Conservation (phyloP, 2,888 invertebrate genomes). For the Mesorhabditis spiculigera region DNA sequence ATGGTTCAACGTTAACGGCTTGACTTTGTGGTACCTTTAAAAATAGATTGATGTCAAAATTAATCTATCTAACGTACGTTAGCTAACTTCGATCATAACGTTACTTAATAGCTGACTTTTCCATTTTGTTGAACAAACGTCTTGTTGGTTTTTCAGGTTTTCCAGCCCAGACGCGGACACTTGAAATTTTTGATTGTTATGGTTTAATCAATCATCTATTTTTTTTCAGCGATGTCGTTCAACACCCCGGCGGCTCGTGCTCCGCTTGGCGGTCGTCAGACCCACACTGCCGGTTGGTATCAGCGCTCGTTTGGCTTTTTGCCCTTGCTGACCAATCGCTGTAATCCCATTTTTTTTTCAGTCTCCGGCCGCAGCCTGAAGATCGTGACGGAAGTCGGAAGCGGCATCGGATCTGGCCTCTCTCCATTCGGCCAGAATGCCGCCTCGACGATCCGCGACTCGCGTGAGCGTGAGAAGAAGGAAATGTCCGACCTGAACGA, state of each 20-base stretch:
- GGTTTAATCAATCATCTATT: not conserved
- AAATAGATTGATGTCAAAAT: no score
- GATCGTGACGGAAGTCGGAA: slow-evolving; percentile 48
- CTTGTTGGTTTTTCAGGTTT: no score
- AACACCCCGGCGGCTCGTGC: slow-evolving; percentile 8
- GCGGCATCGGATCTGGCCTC: slow-evolving; percentile 26
- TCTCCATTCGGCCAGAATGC: slow-evolving; percentile 52
- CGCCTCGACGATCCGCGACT: slow-evolving; percentile 58
- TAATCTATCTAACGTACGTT: no score
- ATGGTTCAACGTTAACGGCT: no score
- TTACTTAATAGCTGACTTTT: no score
- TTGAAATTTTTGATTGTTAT: not conserved
- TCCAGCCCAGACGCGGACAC: no score
- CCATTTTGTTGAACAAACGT: no score
- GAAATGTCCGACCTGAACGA: slow-evolving; percentile 64
- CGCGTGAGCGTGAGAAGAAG: slow-evolving; percentile 62
- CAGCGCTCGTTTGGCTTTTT: not conserved
- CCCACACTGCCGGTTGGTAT: not conserved
- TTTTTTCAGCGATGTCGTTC: not conserved
- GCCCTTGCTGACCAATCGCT: not conserved
- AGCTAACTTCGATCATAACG: no score
- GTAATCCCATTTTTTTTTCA: slow-evolving; percentile 10
- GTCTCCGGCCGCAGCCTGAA: slow-evolving; percentile 42
- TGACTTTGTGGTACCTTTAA: no score
- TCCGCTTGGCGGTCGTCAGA: slow-evolving; percentile 6